Percentiles rank a stretch among this genome's conserved stretches.
phyloP scores from a whole-genome alignment of 2,113 vertebrate genomes.

The Speoplatyrhinus poulsoni region DNA sequence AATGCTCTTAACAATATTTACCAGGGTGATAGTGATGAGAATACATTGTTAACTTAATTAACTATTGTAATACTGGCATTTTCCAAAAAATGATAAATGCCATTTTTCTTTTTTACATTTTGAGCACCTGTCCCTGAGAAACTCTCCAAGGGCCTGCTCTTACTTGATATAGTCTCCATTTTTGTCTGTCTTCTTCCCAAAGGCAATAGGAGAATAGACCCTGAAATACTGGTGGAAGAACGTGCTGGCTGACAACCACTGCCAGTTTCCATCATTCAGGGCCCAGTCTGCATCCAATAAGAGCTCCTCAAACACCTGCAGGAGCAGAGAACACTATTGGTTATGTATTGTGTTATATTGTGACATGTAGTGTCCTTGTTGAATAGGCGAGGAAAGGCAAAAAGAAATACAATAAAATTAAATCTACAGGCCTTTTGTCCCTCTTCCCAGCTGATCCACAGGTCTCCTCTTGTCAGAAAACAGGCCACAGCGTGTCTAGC shows the following conservation, averaged over 20 bases:
- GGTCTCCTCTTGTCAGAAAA: conserved; percentile 92
- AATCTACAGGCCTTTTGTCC: conserved; percentile 81
- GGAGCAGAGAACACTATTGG: no score
- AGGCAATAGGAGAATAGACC: conserved; percentile 95
- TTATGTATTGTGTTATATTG: no score
- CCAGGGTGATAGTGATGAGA: no score
- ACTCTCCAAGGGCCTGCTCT: background rate
- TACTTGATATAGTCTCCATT: conserved; percentile 78
- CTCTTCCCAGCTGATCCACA: conserved; percentile 98
- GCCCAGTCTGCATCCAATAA: conserved; percentile 95
- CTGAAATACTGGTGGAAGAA: conserved; percentile 98
- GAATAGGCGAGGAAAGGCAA: no score
- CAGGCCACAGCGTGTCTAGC: conserved; percentile 92
- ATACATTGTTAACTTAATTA: no score
- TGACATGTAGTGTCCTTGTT: no score
- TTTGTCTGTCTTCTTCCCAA: conserved; percentile 87
- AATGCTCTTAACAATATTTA: no score
- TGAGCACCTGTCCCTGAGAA: conserved; percentile 76
- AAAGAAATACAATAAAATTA: no score
- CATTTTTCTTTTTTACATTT: no score
- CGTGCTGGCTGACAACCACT: conserved; percentile 96
- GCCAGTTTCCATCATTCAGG: conserved; percentile 94
- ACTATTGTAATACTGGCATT: no score
- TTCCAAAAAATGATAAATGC: no score
- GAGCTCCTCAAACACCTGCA: conserved; percentile 91